These are phyloP conservation scores for Bombus haemorrhoidalis DNA, from an alignment of 1,140 invertebrate genomes.

Conservation along the genomic window DNA sequence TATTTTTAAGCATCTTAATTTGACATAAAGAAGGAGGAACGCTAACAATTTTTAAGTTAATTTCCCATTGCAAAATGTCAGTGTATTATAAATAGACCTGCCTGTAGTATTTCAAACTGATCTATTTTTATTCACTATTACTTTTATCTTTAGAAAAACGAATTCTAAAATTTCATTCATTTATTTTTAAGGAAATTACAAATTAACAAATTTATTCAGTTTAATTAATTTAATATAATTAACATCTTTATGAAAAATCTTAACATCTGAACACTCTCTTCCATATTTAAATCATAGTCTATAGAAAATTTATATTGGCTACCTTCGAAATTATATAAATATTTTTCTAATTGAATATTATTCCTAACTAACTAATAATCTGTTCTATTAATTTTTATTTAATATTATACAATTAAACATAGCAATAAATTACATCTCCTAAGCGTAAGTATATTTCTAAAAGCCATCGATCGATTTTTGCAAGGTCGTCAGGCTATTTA, in stretches of 20 bases:
- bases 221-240: not conserved
- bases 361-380: no score
- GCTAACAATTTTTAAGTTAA: not conserved
- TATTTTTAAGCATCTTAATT: not conserved
- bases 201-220: not conserved
- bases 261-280: no score
- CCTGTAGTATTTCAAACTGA: not conserved
- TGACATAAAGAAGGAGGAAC: no score
- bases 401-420: not conserved
- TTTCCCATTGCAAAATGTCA: not conserved
- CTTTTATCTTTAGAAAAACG: not conserved
- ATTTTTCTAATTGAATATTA: no score
- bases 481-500: not conserved
- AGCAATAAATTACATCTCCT: not conserved
- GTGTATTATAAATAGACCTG: not conserved
- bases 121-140: not conserved
- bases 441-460: not conserved
- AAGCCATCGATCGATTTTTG: constrained; percentile 56
- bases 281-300: no score
- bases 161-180: not conserved
- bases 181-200: not conserved
- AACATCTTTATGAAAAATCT: no score
- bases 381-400: no score
- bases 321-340: no score
- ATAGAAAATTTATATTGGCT: no score